Evolutionary conservation across 2,888 invertebrate genomes (phyloP).

Genomic region (Philonicus albiceps): DNA sequence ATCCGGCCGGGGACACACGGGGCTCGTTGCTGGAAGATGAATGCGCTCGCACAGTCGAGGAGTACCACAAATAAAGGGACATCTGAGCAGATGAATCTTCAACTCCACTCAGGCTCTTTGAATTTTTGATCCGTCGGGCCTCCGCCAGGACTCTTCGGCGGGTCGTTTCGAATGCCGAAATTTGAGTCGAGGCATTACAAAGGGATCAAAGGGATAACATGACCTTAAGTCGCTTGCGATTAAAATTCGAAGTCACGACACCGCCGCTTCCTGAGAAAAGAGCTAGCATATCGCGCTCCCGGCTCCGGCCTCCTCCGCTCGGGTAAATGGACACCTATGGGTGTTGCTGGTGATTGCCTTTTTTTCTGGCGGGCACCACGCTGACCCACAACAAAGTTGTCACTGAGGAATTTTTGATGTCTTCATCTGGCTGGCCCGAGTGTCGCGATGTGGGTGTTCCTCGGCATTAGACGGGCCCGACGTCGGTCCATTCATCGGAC

Average conservation of each 20-base stretch:
- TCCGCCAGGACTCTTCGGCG: not conserved
- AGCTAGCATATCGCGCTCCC: not conserved
- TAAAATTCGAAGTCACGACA: constrained; percentile 47
- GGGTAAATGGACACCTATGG: constrained; percentile 17
- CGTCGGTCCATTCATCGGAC: constrained; percentile 17
- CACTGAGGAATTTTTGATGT: constrained; percentile 47
- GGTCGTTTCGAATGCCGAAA: constrained; percentile 4
- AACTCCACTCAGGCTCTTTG: not conserved
- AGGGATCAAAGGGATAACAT: constrained; percentile 45
- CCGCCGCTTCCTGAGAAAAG: constrained; percentile 23
- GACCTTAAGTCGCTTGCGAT: constrained; percentile 28
- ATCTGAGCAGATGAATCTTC: not conserved
- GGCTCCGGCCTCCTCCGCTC: too few relatives aligned
- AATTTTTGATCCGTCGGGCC: not conserved
- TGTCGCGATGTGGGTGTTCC: constrained; percentile 47
- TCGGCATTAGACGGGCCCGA: not conserved
- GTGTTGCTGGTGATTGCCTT: constrained; percentile 12
- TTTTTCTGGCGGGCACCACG: not conserved
- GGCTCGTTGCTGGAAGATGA: constrained; percentile 24
- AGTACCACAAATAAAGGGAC: not conserved
- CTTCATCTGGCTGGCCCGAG: constrained; percentile 38
- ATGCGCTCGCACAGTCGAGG: constrained; percentile 6
- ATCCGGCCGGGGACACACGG: constrained; percentile 42
- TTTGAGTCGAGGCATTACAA: constrained; percentile 43
- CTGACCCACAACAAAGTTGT: constrained; percentile 46